Conservation (phyloP, 1,140 invertebrate species). For the Argopecten irradians region DNA sequence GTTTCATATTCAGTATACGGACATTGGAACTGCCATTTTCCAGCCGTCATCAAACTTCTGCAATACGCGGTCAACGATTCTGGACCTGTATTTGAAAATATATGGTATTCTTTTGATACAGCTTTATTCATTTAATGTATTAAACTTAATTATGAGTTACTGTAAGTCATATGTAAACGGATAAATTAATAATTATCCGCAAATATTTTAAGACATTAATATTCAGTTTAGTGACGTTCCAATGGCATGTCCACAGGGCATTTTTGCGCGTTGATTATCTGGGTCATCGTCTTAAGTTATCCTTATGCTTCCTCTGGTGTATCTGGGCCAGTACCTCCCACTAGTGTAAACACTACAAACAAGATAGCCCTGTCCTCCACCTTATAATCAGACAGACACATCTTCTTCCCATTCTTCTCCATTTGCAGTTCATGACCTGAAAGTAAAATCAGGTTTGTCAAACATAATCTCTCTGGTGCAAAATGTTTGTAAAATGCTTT, state of each 20-base stretch:
- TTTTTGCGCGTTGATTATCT: constrained; percentile 53
- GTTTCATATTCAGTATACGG: constrained; percentile 28
- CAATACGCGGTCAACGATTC: constrained; percentile 54
- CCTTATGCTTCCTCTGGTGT: constrained; percentile 33
- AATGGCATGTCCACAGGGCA: constrained; percentile 60
- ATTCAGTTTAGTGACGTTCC: constrained; percentile 35
- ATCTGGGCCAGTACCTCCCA: constrained; percentile 36
- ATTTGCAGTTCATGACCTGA: constrained; percentile 41
- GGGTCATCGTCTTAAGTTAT: constrained; percentile 56
- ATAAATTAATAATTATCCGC: too few species aligned
- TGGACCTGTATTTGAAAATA: constrained; percentile 35
- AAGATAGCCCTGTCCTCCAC: constrained; percentile 43
- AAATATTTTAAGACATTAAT: too few species aligned
- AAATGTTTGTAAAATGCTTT: too few species aligned
- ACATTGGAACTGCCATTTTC: constrained; percentile 48
- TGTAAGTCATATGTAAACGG: too few species aligned
- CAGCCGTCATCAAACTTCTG: constrained; percentile 42
- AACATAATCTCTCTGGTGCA: too few species aligned
- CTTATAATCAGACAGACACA: constrained; percentile 44
- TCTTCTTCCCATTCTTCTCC: constrained; percentile 24
- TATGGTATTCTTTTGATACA: not conserved
- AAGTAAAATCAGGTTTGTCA: too few species aligned
- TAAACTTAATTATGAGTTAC: not conserved
- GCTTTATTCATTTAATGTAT: not conserved
- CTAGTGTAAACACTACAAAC: constrained; percentile 45